A percentile compares a stretch with the other conserved stretches of the same genome.
phyloP scores from a whole-genome alignment of 2,888 invertebrate genomes.

The Callyntrura guangdongensis region DNA sequence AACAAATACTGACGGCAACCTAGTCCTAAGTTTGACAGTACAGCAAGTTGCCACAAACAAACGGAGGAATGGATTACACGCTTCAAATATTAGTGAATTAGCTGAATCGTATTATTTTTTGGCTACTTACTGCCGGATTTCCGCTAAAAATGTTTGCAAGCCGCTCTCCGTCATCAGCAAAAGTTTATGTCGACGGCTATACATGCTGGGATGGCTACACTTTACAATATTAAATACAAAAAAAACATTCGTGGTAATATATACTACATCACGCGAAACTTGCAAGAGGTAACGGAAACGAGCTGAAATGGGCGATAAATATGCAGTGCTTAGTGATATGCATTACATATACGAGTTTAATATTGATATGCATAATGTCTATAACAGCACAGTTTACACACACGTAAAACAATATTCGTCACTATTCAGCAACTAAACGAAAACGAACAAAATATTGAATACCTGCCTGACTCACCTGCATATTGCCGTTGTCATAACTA shows the following conservation, averaged over 20 bases:
- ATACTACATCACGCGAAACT: not conserved
- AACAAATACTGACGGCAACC: slow-evolving; percentile 14
- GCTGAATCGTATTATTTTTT: not conserved
- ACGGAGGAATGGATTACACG: slow-evolving; percentile 19
- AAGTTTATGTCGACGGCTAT: not conserved
- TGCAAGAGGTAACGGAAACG: slow-evolving; percentile 48
- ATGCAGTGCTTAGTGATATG: too few relatives aligned
- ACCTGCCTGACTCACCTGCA: not conserved
- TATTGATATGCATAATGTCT: slow-evolving; percentile 6
- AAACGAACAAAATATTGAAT: not conserved
- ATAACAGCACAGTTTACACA: too few relatives aligned
- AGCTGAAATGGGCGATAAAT: slow-evolving; percentile 43
- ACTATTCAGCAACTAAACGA: not conserved
- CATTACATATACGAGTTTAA: not conserved
- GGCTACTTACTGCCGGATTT: slow-evolving; percentile 61
- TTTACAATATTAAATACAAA: not conserved
- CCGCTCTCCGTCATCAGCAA: not conserved
- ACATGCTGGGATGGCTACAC: too few relatives aligned
- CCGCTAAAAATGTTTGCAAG: slow-evolving; percentile 55
- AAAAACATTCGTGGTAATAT: not conserved
- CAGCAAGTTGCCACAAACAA: not conserved
- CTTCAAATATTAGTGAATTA: slow-evolving; percentile 36
- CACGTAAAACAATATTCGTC: not conserved
- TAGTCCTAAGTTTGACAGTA: not conserved
- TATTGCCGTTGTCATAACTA: not conserved